Percentiles rank a stretch among this genome's conserved stretches.
Evolutionary conservation across 1,140 invertebrate genomes (phyloP).

Genomic region (Heliconius melpomene): DNA sequence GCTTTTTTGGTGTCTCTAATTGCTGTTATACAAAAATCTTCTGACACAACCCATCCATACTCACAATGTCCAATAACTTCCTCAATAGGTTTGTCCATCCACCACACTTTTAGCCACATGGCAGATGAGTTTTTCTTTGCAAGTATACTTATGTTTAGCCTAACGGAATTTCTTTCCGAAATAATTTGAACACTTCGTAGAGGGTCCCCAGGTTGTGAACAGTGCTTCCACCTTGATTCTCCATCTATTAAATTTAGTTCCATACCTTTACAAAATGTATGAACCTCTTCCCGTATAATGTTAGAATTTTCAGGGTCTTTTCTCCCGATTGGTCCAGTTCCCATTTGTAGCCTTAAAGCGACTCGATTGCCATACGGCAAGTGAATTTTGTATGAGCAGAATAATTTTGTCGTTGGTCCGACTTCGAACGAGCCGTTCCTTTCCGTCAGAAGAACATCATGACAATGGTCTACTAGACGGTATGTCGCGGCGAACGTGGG

Average conservation of each 20-base stretch:
- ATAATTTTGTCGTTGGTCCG: slow-evolving; percentile 77
- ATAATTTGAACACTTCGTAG: slow-evolving; percentile 81
- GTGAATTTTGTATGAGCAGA: slow-evolving; percentile 84
- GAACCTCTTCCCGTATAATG: slow-evolving; percentile 62
- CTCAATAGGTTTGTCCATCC: slow-evolving; percentile 80
- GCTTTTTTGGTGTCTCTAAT: slow-evolving; percentile 80
- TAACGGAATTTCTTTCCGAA: slow-evolving; percentile 80
- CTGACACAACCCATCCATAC: slow-evolving; percentile 83
- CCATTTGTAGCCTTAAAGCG: slow-evolving; percentile 81
- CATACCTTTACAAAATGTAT: slow-evolving; percentile 78
- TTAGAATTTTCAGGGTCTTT: slow-evolving; percentile 58
- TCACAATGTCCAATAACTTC: slow-evolving; percentile 83
- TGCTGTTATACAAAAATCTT: slow-evolving; percentile 84
- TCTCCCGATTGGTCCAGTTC: slow-evolving; percentile 58
- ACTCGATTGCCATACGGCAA: slow-evolving; percentile 84
- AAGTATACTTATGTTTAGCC: slow-evolving; percentile 72
- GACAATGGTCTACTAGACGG: slow-evolving; percentile 84
- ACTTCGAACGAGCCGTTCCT: slow-evolving; percentile 83
- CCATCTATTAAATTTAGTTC: slow-evolving; percentile 81
- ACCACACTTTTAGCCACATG: slow-evolving; percentile 78
- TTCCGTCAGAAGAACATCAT: slow-evolving; percentile 83
- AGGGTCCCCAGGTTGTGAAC: slow-evolving; percentile 80
- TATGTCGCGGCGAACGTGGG: slow-evolving; percentile 83
- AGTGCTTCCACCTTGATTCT: slow-evolving; percentile 81
- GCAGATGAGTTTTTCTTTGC: slow-evolving; percentile 64